Percentiles rank a stretch among this genome's conserved stretches.
Evolutionary conservation across 2,113 vertebrate genomes (phyloP).

Genomic region (Cryptotis parvus): DNA sequence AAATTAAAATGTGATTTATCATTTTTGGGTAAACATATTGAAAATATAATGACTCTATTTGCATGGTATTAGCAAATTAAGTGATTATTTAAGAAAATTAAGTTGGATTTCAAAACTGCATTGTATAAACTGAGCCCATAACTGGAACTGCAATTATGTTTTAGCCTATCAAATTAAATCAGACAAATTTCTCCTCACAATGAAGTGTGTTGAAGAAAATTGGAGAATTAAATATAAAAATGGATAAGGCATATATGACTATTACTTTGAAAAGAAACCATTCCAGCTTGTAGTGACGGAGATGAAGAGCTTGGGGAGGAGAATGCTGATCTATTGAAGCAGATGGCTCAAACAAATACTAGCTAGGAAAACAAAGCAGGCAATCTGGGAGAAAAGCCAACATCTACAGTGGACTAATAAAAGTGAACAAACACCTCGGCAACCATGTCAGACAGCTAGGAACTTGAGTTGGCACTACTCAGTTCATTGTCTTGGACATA

Average conservation of each 20-base stretch:
- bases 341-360: conserved; percentile 69
- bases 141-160: conserved; percentile 2
- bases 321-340: conserved; percentile 66
- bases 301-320: conserved; percentile 62
- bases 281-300: conserved; percentile 33
- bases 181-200: conserved; percentile 13
- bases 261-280: conserved; percentile 17
- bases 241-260: conserved; percentile 39
- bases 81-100: conserved; percentile 21
- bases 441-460: conserved; percentile 51
- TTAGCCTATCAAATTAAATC: conserved; percentile 46
- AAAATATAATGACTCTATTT: neutral
- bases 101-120: conserved; percentile 27
- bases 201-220: conserved; percentile 54
- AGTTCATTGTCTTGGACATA: conserved; percentile 45
- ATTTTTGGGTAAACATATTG: neutral
- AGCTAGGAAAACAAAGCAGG: conserved; percentile 70
- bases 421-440: conserved; percentile 61
- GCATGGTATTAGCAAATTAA: neutral
- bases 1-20: conserved; percentile 5
- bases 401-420: conserved; percentile 71
- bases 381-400: conserved; percentile 77
- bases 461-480: conserved; percentile 12
- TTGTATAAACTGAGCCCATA: conserved; percentile 10
- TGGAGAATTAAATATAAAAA: conserved; percentile 57